Conservation (phyloP, 1,140 invertebrate species). For the Lutraria rhynchaena region DNA sequence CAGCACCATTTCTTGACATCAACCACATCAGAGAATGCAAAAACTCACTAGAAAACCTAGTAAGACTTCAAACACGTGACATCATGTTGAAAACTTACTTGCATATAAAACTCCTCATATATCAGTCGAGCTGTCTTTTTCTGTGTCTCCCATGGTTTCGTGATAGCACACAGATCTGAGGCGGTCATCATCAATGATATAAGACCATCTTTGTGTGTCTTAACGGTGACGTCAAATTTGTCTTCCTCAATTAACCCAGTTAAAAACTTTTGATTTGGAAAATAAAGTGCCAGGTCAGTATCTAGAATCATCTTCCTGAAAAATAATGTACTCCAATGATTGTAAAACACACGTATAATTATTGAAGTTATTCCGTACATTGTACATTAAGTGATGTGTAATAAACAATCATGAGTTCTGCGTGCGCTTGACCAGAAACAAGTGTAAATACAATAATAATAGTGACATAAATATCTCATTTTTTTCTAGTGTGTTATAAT, state of each 20-base stretch:
- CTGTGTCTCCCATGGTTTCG: conserved; percentile 74
- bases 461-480: too few species aligned
- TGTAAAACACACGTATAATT: too few species aligned
- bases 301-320: conserved; percentile 69
- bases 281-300: conserved; percentile 75
- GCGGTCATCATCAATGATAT: conserved; percentile 71
- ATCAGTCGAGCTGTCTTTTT: conserved; percentile 65
- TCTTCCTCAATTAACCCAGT: conserved; percentile 49
- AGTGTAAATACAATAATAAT: too few species aligned
- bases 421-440: too few species aligned
- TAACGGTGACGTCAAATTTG: conserved; percentile 51
- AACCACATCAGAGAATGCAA: background rate
- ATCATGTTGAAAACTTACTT: conserved; percentile 51
- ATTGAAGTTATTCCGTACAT: too few species aligned
- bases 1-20: too few species aligned
- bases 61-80: background rate
- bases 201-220: conserved; percentile 5
- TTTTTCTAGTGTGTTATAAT: too few species aligned
- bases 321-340: too few species aligned
- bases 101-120: conserved; percentile 75
- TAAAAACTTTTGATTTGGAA: conserved; percentile 67
- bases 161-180: conserved; percentile 70
- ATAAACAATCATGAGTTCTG: too few species aligned
- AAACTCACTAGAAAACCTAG: background rate
- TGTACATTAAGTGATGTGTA: too few species aligned